phyloP scores from a whole-genome alignment of 2,888 invertebrate species.

The Fragum whitleyi region DNA sequence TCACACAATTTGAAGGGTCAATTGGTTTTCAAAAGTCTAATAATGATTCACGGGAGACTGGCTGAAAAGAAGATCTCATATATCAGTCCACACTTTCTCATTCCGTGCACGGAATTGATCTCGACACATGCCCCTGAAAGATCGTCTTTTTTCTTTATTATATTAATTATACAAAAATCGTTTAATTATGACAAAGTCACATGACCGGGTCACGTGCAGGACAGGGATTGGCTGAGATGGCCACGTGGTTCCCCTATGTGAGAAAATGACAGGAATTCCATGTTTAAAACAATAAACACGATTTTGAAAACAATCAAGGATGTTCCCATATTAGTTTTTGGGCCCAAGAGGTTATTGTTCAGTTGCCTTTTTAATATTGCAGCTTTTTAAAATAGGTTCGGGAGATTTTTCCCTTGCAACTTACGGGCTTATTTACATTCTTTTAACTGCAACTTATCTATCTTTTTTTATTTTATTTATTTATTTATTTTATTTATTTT shows the following conservation, averaged over 20 bases:
- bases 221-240: neutral
- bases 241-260: slow-evolving; percentile 22
- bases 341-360: neutral
- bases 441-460: no score
- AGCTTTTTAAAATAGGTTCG: no score
- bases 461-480: no score
- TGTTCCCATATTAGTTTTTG: slow-evolving; percentile 35
- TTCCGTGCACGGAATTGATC: slow-evolving; percentile 9
- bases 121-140: slow-evolving; percentile 14
- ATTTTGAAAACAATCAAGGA: slow-evolving; percentile 32
- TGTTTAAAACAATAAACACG: slow-evolving; percentile 25
- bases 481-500: no score
- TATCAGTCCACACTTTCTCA: slow-evolving; percentile 12
- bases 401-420: no score
- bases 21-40: slow-evolving; percentile 4
- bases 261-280: slow-evolving; percentile 21
- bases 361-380: neutral
- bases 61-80: neutral
- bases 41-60: neutral
- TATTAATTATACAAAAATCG: slow-evolving; percentile 27
- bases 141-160: slow-evolving; percentile 26
- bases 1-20: neutral
- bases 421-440: no score
- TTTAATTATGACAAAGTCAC: slow-evolving; percentile 32
- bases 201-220: slow-evolving; percentile 29